phyloP scores from a whole-genome alignment of 1,140 invertebrate species.

The Bombus haemorrhoidalis region DNA sequence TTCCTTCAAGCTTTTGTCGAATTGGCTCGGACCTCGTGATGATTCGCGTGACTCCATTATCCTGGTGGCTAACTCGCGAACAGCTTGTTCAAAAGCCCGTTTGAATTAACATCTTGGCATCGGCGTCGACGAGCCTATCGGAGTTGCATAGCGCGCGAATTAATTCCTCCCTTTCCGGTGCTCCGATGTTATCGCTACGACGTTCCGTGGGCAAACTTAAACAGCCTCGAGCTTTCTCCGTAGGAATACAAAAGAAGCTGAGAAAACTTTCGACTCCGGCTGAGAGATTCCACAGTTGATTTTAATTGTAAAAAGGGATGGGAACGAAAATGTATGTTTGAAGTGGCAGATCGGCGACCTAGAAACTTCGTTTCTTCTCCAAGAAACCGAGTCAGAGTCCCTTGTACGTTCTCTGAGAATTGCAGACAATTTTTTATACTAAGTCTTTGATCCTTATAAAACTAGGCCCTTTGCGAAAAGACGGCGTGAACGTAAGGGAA shows the following conservation, averaged over 20 bases:
- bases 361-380: not conserved
- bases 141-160: not conserved
- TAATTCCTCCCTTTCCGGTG: conserved; percentile 8
- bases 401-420: not conserved
- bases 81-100: conserved; percentile 10
- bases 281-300: not conserved
- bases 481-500: not conserved
- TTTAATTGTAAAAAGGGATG: conserved; percentile 19
- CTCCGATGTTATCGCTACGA: not conserved
- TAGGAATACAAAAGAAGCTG: not conserved
- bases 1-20: not conserved
- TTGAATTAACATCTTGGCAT: not conserved
- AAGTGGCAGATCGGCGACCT: not conserved
- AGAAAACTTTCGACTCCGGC: not conserved
- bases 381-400: too few relatives aligned
- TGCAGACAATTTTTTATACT: not conserved
- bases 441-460: not conserved
- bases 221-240: not conserved
- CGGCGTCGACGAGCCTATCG: not conserved
- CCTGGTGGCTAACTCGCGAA: not conserved
- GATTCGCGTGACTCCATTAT: conserved; percentile 6
- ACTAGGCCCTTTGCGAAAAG: too few relatives aligned
- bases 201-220: not conserved
- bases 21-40: not conserved
- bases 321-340: not conserved